These are phyloP conservation scores for Magallana ariakensis DNA, from an alignment of 1,140 invertebrate genomes.

Conservation along the genomic window DNA sequence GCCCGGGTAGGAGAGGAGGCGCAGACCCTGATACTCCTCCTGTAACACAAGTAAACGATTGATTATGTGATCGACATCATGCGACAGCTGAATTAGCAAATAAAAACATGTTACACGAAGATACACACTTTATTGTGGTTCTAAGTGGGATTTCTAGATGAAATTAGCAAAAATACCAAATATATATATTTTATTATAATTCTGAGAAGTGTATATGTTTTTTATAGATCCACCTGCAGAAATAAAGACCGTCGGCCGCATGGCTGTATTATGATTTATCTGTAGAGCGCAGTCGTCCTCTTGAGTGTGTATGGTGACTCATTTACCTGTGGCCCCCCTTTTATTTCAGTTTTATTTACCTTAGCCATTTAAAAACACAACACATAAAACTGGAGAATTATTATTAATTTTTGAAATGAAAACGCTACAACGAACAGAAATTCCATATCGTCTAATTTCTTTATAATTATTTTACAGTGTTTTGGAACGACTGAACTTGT, in stretches of 20 bases:
- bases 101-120: too few relatives aligned
- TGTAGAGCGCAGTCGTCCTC: not conserved
- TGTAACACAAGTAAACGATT: constrained; percentile 80
- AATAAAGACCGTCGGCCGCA: not conserved
- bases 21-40: constrained; percentile 95
- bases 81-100: not conserved
- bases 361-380: not conserved
- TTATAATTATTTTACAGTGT: too few relatives aligned
- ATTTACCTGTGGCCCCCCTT: not conserved
- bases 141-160: too few relatives aligned
- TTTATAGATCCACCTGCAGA: too few relatives aligned
- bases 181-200: not conserved
- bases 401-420: not conserved
- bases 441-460: too few relatives aligned
- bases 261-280: not conserved
- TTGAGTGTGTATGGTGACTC: not conserved
- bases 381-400: not conserved
- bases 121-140: too few relatives aligned
- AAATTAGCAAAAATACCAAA: not conserved
- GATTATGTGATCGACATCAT: not conserved
- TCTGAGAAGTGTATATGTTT: too few relatives aligned
- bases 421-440: too few relatives aligned
- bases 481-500: too few relatives aligned
- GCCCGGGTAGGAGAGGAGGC: constrained; percentile 97
- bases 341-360: not conserved